Base-by-base conservation (phyloP, 2,797 vertebrate genomes). In the Linurgus olivaceus region DNA sequence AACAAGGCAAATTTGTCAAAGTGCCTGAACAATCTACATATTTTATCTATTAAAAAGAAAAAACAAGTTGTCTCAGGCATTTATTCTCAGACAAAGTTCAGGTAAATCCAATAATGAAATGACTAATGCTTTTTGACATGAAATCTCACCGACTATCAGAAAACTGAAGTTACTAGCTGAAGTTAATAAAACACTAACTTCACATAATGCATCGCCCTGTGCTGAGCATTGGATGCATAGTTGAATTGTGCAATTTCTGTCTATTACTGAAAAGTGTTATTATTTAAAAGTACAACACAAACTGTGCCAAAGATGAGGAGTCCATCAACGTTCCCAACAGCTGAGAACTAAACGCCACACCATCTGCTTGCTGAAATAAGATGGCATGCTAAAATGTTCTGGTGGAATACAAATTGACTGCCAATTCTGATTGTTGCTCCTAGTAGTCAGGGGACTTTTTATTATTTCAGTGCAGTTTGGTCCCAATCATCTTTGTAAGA, bases 341-440 rank as follows among this genome's bases (percentile, higher is more conserved):
- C 71, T 86, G 62, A 96, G n/a, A 70, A 51, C 63, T 84, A 78
- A 94, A 91, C 0, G 0, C 10, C 51, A 42, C 9, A 72, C 92
- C 93, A 95, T 95, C 94, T 97, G 95, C 75, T 95, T 89, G 54
- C 20, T 83, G 78, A 95, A 94, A 88, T 78, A 89, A 88, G 58
- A 83, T 44, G 62, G 44, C 84, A 67, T n/a, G 29, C 62, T 68
- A 68, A 93, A 91, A 45, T 68, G 7, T 83, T 82, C 31, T 72
- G 21, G 26, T 87, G 29, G 23, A 92, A 79, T 79, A 62, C 26
- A 79, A 72, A 92, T 28, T 68, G 77, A 94, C 35, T 48, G 28
- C 3, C 77, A 94, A 7, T 70, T 75, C 61, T 87, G 40, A 78
- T 5, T 83, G 54, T 67, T 77, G 40, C 3, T 62, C 8, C 20